Conservation (phyloP, 2,888 invertebrate species). For the Galerucella pusilla region DNA sequence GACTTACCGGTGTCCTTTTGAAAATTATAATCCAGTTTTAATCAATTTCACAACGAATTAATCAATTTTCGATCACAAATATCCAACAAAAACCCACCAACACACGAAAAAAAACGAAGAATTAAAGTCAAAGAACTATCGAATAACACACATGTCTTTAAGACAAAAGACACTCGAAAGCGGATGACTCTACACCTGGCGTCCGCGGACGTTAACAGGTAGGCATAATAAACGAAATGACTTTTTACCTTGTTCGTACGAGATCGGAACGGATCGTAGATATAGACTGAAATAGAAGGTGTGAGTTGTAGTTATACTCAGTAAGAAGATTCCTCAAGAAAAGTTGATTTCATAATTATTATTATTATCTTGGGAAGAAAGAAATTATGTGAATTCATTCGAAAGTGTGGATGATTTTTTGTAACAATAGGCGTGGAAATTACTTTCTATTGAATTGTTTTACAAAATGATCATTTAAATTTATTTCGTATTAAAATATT, state of each 20-base stretch:
- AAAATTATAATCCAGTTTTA: no score
- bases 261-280: conserved; percentile 44
- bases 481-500: no score
- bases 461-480: no score
- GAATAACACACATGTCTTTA: conserved; percentile 38
- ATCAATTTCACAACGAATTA: conserved; percentile 26
- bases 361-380: neutral
- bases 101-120: conserved; percentile 19
- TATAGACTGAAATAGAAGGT: conserved; percentile 27
- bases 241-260: conserved; percentile 43
- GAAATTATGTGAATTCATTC: no score
- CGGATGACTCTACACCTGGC: conserved; percentile 50
- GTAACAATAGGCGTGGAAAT: neutral
- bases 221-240: conserved; percentile 44
- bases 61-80: conserved; percentile 33
- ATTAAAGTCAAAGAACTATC: conserved; percentile 28
- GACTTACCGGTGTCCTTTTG: no score
- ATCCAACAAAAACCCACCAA: conserved; percentile 13
- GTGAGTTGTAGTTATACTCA: conserved; percentile 21
- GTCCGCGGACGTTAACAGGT: conserved; percentile 49
- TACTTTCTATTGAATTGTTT: neutral
- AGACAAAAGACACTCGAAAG: conserved; percentile 26
- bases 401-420: neutral
- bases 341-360: conserved; percentile 34
- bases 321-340: conserved; percentile 27